A percentile compares a stretch with the other conserved stretches of the same genome.
Evolutionary conservation across 23 tunicate species (phyloP).

Genomic region (Aplidium turbinatum): DNA sequence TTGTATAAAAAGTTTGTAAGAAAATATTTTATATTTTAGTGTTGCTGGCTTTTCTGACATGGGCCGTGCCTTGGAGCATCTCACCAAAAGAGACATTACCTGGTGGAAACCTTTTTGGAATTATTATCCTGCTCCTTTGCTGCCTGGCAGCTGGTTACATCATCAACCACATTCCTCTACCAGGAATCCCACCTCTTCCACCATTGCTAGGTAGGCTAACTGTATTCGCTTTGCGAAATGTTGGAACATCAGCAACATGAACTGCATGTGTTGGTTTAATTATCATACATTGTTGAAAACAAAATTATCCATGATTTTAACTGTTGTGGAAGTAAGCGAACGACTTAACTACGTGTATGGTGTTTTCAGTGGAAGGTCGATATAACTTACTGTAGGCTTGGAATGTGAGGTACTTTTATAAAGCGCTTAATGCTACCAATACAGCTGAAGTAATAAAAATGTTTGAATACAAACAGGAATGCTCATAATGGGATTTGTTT

Average conservation of each 20-base stretch:
- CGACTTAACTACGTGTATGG: no score
- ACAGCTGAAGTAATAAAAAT: not conserved
- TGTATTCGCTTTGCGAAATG: no score
- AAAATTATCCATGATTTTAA: no score
- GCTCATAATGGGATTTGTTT: constrained; percentile 41
- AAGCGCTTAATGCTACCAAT: no score
- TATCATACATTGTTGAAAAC: no score
- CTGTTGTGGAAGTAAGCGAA: no score
- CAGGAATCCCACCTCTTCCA: constrained; percentile 52
- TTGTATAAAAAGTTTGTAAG: no score
- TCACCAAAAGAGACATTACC: constrained; percentile 19
- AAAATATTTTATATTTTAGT: constrained; percentile 3
- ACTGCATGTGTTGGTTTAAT: no score
- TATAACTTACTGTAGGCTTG: no score
- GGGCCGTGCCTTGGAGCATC: constrained; percentile 57
- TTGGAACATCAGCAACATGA: no score
- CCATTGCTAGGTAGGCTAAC: constrained; percentile 32
- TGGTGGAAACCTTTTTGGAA: constrained; percentile 60
- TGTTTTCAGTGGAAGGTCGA: no score
- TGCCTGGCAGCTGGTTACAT: constrained; percentile 32
- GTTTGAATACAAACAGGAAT: constrained; percentile 24
- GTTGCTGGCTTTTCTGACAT: constrained; percentile 25
- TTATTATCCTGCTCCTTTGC: constrained; percentile 19
- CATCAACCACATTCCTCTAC: constrained; percentile 24
- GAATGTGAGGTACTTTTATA: no score